Evolutionary conservation across 2,888 invertebrate species (phyloP).

Genomic region (Furcula furcula): DNA sequence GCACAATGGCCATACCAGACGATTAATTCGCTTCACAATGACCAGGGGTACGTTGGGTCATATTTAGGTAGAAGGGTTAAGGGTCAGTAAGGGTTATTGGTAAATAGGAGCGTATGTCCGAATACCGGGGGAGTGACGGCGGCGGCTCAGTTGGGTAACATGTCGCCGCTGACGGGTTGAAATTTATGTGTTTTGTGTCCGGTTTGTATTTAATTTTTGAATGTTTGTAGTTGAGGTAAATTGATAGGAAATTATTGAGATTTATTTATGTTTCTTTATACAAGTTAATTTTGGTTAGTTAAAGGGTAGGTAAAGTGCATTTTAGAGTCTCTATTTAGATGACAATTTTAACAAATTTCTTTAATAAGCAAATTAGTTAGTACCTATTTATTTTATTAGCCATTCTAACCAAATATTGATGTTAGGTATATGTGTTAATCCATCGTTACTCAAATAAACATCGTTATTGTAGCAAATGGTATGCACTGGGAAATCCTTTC

Average conservation of each 20-base stretch:
- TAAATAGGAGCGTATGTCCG: slow-evolving; percentile 65
- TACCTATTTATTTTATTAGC: too few species aligned
- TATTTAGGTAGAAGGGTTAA: slow-evolving; percentile 78
- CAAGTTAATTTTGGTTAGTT: too few species aligned
- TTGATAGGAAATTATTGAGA: slow-evolving; percentile 10
- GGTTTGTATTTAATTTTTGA: slow-evolving; percentile 22
- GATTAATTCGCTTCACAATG: slow-evolving; percentile 77
- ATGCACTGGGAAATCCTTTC: too few species aligned
- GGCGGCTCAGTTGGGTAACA: slow-evolving; percentile 65
- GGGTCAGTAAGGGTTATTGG: slow-evolving; percentile 71
- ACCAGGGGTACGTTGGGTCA: slow-evolving; percentile 71
- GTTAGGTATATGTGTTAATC: too few species aligned
- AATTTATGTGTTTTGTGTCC: slow-evolving; percentile 63
- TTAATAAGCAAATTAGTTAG: too few species aligned
- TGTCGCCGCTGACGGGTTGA: slow-evolving; percentile 54
- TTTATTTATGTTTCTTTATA: too few species aligned
- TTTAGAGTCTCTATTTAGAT: too few species aligned
- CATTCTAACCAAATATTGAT: too few species aligned
- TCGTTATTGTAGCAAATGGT: too few species aligned
- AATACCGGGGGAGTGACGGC: slow-evolving; percentile 67
- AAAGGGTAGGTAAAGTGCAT: too few species aligned
- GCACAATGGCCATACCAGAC: slow-evolving; percentile 69
- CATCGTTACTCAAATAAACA: too few species aligned
- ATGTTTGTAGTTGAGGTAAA: slow-evolving; percentile 8
- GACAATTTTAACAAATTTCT: too few species aligned